Conservation (phyloP, 2,797 vertebrate genomes). For the Gymnopithys bicolor region DNA sequence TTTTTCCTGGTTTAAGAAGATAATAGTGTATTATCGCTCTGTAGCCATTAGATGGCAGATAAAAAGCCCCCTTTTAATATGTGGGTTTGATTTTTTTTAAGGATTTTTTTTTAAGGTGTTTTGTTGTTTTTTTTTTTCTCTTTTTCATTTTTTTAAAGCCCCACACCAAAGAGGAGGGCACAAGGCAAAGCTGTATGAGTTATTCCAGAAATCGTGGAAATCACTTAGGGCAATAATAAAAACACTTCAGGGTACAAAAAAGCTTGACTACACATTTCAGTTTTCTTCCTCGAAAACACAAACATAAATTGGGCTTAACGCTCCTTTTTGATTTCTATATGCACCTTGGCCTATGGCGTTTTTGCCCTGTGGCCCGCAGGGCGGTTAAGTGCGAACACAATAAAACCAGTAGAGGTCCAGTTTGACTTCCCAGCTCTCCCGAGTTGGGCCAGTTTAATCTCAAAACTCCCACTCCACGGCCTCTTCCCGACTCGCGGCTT, state of each 20-base stretch:
- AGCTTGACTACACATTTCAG: conserved; percentile 85
- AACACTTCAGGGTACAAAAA: conserved; percentile 93
- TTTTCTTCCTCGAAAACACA: conserved; percentile 85
- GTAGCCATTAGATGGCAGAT: conserved; percentile 98
- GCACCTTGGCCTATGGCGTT: conserved; percentile 92
- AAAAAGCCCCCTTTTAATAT: conserved; percentile 85
- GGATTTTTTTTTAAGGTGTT: conserved; percentile 29
- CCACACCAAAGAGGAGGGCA: conserved; percentile 84
- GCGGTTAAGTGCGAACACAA: conserved; percentile 93
- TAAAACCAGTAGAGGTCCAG: conserved; percentile 84
- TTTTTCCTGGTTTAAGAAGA: conserved; percentile 93
- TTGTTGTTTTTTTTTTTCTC: neutral
- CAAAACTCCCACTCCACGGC: conserved; percentile 91
- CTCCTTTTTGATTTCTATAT: conserved; percentile 88
- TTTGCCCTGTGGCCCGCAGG: conserved; percentile 95
- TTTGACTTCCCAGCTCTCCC: conserved; percentile 78
- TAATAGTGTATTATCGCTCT: conserved; percentile 91
- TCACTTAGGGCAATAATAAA: conserved; percentile 96
- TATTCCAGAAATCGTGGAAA: conserved; percentile 97
- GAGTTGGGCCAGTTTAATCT: conserved; percentile 79
- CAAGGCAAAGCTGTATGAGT: conserved; percentile 98
- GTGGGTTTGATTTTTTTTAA: conserved; percentile 82
- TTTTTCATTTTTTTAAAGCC: conserved; percentile 80
- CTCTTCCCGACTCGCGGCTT: conserved; percentile 97
- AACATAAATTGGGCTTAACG: conserved; percentile 84